These are phyloP conservation scores for Rotaria socialis DNA, from an alignment of 2,888 invertebrate species.

Conservation along the genomic window DNA sequence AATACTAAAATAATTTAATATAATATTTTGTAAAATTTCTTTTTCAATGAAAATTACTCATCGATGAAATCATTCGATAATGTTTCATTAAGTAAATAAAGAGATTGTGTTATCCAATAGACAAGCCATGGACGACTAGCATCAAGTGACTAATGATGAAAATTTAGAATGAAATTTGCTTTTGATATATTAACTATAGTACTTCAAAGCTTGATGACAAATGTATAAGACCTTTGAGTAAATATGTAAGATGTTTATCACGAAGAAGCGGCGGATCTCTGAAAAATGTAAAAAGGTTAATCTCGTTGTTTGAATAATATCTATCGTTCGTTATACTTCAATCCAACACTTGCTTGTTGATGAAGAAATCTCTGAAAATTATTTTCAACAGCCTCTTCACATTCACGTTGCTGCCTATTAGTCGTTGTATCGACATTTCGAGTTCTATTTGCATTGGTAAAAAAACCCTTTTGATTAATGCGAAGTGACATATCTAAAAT, in stretches of 20 bases:
- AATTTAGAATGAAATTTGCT: too few relatives aligned
- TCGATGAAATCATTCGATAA: constrained; percentile 62
- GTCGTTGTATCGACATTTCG: neutral
- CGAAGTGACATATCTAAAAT: constrained; percentile 3
- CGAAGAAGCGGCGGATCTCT: constrained; percentile 27
- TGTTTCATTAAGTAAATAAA: constrained; percentile 71
- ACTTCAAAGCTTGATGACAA: constrained; percentile 25
- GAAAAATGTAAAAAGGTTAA: neutral
- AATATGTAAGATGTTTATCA: constrained; percentile 39
- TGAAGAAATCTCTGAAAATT: neutral
- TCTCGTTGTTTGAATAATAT: neutral
- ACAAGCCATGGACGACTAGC: constrained; percentile 92
- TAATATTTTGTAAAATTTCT: neutral
- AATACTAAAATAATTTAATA: constrained; percentile 20
- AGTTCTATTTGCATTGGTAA: neutral
- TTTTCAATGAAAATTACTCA: constrained; percentile 51
- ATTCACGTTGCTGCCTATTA: neutral
- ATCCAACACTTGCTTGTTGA: neutral
- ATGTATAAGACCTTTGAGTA: constrained; percentile 35
- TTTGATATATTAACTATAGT: neutral
- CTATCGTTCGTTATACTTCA: neutral
- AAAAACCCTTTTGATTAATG: neutral
- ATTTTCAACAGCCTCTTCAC: neutral
- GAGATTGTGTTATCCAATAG: constrained; percentile 89
- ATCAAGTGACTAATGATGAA: constrained; percentile 65